A percentile compares a stretch with the other conserved stretches of the same genome.
Conservation (phyloP, 2,888 invertebrate genomes). For the Periphyllus acericola region DNA sequence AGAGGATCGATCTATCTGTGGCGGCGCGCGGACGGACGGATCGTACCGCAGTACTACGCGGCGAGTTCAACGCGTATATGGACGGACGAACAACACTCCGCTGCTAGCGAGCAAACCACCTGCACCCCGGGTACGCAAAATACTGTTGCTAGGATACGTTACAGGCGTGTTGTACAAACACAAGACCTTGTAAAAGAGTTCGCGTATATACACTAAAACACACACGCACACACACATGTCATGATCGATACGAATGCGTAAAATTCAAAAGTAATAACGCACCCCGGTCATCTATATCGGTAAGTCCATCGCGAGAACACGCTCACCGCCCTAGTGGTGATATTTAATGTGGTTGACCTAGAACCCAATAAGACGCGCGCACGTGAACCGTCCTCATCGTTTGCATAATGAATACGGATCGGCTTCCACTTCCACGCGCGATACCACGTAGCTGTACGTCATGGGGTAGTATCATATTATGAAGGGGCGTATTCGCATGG, state of each 20-base stretch:
- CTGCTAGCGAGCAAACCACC: constrained; percentile 37
- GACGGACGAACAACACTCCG: background rate
- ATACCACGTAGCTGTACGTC: no score
- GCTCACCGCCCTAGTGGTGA: background rate
- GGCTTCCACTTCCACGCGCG: no score
- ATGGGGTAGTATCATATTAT: no score
- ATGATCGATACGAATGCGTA: background rate
- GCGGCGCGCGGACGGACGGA: no score
- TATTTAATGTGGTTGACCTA: background rate
- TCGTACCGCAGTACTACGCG: background rate
- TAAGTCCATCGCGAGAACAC: background rate
- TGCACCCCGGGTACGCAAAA: constrained; percentile 8
- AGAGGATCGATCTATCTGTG: no score
- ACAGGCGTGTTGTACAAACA: constrained; percentile 30
- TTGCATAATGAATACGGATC: background rate
- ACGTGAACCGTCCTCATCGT: background rate
- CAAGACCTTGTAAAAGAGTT: constrained; percentile 34
- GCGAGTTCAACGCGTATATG: background rate
- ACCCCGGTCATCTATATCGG: background rate
- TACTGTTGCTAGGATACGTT: constrained; percentile 46
- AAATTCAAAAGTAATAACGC: background rate
- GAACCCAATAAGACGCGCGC: background rate
- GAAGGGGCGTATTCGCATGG: no score
- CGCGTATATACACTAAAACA: background rate
- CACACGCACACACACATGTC: background rate